These are phyloP conservation scores for Pyrgilauda ruficollis DNA, from an alignment of 2,113 vertebrate genomes.

Conservation along the genomic window DNA sequence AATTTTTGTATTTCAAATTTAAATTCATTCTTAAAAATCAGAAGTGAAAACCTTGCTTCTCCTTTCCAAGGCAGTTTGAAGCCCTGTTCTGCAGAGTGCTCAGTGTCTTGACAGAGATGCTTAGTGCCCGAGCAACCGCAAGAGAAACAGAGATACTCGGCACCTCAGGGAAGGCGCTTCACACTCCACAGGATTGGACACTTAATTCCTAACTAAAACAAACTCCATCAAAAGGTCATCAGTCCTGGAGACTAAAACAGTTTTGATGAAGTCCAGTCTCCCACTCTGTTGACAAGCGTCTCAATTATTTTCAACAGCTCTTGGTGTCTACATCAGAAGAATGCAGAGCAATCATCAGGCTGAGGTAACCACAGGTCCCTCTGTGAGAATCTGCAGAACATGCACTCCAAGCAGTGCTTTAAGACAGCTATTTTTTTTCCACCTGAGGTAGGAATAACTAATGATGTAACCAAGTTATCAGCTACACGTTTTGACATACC, in stretches of 20 bases:
- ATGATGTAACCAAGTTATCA: slow-evolving; percentile 82
- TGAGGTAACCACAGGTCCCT: slow-evolving; percentile 79
- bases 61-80: slow-evolving; percentile 46
- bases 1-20: neutral
- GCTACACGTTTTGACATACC: slow-evolving; percentile 76
- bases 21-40: neutral
- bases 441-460: slow-evolving; percentile 81
- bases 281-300: slow-evolving; percentile 90
- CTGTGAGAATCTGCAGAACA: slow-evolving; percentile 70
- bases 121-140: neutral
- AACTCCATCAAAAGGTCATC: slow-evolving; percentile 85
- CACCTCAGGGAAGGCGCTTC: slow-evolving; percentile 48
- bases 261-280: slow-evolving; percentile 87
- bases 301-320: slow-evolving; percentile 97
- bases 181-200: slow-evolving; percentile 65
- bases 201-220: slow-evolving; percentile 79
- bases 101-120: neutral
- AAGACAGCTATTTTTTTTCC: slow-evolving; percentile 75
- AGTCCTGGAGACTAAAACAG: slow-evolving; percentile 86
- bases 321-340: slow-evolving; percentile 85
- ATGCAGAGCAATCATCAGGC: slow-evolving; percentile 85
- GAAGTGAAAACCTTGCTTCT: slow-evolving; percentile 22
- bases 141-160: neutral
- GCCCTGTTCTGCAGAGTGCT: neutral
- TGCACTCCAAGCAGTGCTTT: slow-evolving; percentile 32